Percentiles rank a stretch among this genome's conserved stretches.
phyloP scores from a whole-genome alignment of 2,888 invertebrate species.

The Entomobrya proxima region DNA sequence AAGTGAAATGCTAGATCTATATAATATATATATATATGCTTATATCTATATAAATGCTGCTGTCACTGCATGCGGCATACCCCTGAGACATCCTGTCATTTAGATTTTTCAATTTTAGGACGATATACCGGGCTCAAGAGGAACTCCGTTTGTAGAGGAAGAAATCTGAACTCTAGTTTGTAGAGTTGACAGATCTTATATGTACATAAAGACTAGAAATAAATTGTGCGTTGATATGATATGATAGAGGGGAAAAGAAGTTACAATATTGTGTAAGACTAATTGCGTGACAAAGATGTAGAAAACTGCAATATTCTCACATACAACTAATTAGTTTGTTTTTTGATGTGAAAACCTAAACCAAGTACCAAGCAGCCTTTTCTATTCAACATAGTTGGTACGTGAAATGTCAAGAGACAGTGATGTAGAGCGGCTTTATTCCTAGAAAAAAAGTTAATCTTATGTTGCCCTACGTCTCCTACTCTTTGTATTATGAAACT shows the following conservation, averaged over 20 bases:
- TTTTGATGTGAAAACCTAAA: not conserved
- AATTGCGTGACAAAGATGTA: not conserved
- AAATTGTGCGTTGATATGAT: not conserved
- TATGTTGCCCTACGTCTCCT: too few relatives aligned
- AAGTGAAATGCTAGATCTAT: too few relatives aligned
- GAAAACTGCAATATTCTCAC: not conserved
- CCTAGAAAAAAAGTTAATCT: too few relatives aligned
- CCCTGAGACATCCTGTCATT: conserved; percentile 53
- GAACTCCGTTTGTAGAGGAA: not conserved
- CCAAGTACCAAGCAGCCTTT: not conserved
- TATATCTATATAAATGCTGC: too few relatives aligned
- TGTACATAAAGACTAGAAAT: not conserved
- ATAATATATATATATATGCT: too few relatives aligned
- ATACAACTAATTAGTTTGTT: conserved; percentile 1
- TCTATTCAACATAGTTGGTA: not conserved
- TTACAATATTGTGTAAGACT: not conserved
- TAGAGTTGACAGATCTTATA: not conserved
- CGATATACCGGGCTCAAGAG: too few relatives aligned
- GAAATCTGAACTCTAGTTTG: not conserved
- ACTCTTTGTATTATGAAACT: too few relatives aligned
- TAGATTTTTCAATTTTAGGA: conserved; percentile 26
- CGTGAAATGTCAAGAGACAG: too few relatives aligned
- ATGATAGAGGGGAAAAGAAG: not conserved
- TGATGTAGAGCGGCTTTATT: too few relatives aligned
- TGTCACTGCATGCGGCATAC: conserved; percentile 46